Percentiles rank a stretch among this genome's conserved stretches.
Conservation (phyloP, 2,113 vertebrate genomes). For the Tinamus guttatus region DNA sequence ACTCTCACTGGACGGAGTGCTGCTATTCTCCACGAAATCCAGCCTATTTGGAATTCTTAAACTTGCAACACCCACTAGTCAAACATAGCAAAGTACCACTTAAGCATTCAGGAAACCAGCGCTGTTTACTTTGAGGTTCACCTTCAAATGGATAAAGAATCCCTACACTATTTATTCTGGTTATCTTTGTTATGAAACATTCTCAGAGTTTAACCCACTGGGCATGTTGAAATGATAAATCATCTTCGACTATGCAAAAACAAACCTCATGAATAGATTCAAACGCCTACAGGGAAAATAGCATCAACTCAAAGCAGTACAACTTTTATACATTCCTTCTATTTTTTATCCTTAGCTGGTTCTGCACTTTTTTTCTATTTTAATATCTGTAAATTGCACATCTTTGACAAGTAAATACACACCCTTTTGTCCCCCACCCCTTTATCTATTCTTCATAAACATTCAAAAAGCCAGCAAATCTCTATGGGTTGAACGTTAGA, state of each 20-base stretch:
- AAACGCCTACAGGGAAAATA: constrained; percentile 48
- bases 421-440: background rate
- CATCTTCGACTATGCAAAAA: constrained; percentile 57
- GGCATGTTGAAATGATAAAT: constrained; percentile 75
- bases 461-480: background rate
- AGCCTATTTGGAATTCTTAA: constrained; percentile 55
- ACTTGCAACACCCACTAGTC: constrained; percentile 56
- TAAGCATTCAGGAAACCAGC: constrained; percentile 50
- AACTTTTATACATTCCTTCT: constrained; percentile 47
- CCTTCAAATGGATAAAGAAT: constrained; percentile 23
- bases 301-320: constrained; percentile 18
- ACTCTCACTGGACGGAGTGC: background rate
- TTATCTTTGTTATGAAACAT: constrained; percentile 71
- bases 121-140: constrained; percentile 69
- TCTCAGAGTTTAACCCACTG: constrained; percentile 68
- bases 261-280: constrained; percentile 31
- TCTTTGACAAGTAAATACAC: constrained; percentile 66
- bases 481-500: constrained; percentile 27
- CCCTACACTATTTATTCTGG: constrained; percentile 56
- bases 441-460: constrained; percentile 29
- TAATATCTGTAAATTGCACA: constrained; percentile 65
- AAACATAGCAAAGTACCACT: constrained; percentile 66
- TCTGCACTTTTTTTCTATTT: constrained; percentile 13
- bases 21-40: constrained; percentile 50
- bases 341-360: constrained; percentile 61